phyloP scores from a whole-genome alignment of 2,888 invertebrate species.

The Drosophila cognata region DNA sequence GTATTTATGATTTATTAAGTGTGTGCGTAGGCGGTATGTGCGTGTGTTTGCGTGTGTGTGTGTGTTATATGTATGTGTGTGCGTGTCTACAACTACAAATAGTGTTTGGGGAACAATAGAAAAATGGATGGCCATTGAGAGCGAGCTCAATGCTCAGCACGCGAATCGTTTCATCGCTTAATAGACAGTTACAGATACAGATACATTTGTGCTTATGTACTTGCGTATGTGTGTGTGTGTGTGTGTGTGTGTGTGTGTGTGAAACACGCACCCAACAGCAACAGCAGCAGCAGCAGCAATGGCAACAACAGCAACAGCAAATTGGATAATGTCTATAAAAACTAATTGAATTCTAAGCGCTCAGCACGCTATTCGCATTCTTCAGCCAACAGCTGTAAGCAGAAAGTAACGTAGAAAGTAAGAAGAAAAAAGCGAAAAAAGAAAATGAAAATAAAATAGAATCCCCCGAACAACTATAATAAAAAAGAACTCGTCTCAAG shows the following conservation, averaged over 20 bases:
- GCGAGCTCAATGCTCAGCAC: slow-evolving; percentile 69
- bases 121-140: slow-evolving; percentile 75
- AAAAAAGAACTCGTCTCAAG: slow-evolving; percentile 66
- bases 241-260: slow-evolving; percentile 24
- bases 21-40: slow-evolving; percentile 49
- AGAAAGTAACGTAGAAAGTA: slow-evolving; percentile 60
- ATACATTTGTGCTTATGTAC: slow-evolving; percentile 29
- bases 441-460: slow-evolving; percentile 42
- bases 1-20: slow-evolving; percentile 80
- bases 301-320: slow-evolving; percentile 60
- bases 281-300: slow-evolving; percentile 21
- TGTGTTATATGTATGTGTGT: slow-evolving; percentile 25
- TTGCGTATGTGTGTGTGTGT: neutral
- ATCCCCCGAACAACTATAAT: slow-evolving; percentile 30
- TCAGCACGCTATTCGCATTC: slow-evolving; percentile 74
- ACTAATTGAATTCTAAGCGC: slow-evolving; percentile 81
- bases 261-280: slow-evolving; percentile 63
- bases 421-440: slow-evolving; percentile 44
- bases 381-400: slow-evolving; percentile 69
- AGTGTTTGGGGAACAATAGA: slow-evolving; percentile 74
- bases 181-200: slow-evolving; percentile 71
- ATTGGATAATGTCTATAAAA: slow-evolving; percentile 80
- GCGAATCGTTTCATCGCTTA: slow-evolving; percentile 71
- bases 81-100: slow-evolving; percentile 72
- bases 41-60: slow-evolving; percentile 27